These are phyloP conservation scores for Panthera tigris DNA, from an alignment of 2,113 vertebrate species.

Conservation along the genomic window DNA sequence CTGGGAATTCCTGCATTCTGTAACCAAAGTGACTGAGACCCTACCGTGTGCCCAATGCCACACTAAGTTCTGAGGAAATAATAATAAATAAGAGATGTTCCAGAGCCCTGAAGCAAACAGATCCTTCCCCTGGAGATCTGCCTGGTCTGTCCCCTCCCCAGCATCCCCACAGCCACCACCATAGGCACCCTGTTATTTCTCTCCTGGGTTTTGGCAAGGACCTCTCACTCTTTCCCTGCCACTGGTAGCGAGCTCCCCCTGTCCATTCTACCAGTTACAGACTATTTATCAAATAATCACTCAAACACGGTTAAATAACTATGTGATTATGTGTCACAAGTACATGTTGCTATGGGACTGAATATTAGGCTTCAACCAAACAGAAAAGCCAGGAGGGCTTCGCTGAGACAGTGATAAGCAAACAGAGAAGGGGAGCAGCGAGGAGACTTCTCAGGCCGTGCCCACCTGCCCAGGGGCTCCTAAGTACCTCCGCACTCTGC, in stretches of 20 bases:
- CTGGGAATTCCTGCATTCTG: not conserved
- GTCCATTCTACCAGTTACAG: not conserved
- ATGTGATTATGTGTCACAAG: not conserved
- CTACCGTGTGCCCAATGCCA: not conserved
- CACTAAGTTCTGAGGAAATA: not conserved
- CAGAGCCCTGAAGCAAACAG: not conserved
- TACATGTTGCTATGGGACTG: too few species aligned
- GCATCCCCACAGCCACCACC: not conserved
- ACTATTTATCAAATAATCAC: not conserved
- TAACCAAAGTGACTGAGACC: not conserved
- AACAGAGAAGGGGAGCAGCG: not conserved
- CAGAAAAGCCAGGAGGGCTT: not conserved
- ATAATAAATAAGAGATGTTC: not conserved
- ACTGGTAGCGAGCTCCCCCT: not conserved
- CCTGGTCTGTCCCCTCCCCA: not conserved
- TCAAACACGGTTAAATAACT: not conserved
- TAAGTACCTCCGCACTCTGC: fast-evolving
- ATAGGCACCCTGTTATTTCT: not conserved
- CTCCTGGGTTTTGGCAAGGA: not conserved
- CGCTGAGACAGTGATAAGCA: not conserved
- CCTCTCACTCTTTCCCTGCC: not conserved
- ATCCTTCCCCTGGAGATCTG: not conserved
- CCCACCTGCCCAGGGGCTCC: not conserved
- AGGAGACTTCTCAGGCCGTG: not conserved
- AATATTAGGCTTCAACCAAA: not conserved